A percentile compares a stretch with the other conserved stretches of the same genome.
Conservation (phyloP, 2,113 vertebrate genomes). For the Pontoporia blainvillei region DNA sequence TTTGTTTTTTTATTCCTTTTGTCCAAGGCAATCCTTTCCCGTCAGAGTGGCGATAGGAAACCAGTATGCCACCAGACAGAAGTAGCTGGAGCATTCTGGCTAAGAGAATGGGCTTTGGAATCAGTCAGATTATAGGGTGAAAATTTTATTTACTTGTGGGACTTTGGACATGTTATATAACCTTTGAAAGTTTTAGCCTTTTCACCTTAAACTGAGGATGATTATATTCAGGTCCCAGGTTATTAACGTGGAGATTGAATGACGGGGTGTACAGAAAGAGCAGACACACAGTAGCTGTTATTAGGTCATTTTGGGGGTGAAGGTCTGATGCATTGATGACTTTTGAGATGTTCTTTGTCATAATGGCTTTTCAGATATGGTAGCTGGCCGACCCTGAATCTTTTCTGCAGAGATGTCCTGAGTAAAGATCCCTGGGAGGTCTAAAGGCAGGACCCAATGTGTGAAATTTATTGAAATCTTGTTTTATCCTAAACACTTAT, state of each 20-base stretch:
- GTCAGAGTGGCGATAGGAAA: neutral
- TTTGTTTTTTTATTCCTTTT: neutral
- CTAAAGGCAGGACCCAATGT: neutral
- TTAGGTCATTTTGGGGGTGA: neutral
- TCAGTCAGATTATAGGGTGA: neutral
- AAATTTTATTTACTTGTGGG: neutral
- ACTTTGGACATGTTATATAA: neutral
- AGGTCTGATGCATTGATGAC: neutral
- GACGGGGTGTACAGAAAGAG: neutral
- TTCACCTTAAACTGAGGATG: neutral
- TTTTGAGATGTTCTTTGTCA: neutral
- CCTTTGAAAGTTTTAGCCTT: neutral
- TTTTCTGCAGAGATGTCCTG: neutral
- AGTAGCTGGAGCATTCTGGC: neutral
- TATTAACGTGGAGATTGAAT: neutral
- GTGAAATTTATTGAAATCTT: neutral
- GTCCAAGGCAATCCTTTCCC: neutral
- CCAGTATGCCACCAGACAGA: neutral
- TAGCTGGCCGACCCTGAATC: neutral
- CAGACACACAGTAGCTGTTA: neutral
- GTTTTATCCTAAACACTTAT: neutral
- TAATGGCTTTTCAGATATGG: neutral
- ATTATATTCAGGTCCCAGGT: neutral
- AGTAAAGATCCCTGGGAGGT: neutral
- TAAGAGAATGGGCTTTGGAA: neutral